Evolutionary conservation across 2,113 vertebrate species (phyloP), one percentile per base, ranked within the genome.

Genomic region (Pampusana beccarii): DNA sequence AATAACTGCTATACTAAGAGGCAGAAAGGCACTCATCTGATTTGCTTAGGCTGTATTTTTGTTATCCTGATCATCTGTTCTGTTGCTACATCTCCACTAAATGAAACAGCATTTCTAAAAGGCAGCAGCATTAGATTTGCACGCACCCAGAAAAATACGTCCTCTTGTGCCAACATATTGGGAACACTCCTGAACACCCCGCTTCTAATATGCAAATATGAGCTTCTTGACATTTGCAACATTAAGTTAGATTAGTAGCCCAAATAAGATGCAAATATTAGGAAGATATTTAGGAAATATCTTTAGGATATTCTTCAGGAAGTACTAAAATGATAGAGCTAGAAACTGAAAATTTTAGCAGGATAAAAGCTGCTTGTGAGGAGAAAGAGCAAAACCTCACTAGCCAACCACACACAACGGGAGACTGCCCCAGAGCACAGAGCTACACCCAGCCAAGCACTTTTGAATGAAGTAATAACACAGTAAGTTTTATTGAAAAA

Each of bases 331-430:
- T 38, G 50, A 53, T 34, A 60, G 21, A 83, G 60, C 6, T 69
- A 88, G 65, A 90, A 93, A 70, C 50, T 33, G 36, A 56, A 57
- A 58, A 62, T 56, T 64, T 67, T 53, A 88, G 69, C 31, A 72
- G n/a, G 31, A 86, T 50, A n/a, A 66, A 93, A 92, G 67, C 8
- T 72, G 81, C 50, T 79, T 34, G 33, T 31, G 10, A 29, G 53
- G 53, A 92, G 57, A 81, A 94, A 84, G 21, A 85, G 56, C 42
- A 88, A 78, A 97, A 70, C 38, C n/a, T 94, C 60, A 33, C 48
- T 86, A 14, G 53, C 77, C 80, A 91, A 69, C 82, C 69, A 86
- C 69, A 81, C 20, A 86, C 77, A 93, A 78, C 86, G 69, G 61
- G 72, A 96, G 65, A n/a, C 33, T 78, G 83, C 73, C 82, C 60